phyloP scores from a whole-genome alignment of 1,140 invertebrate genomes.

The Agrilus planipennis region DNA sequence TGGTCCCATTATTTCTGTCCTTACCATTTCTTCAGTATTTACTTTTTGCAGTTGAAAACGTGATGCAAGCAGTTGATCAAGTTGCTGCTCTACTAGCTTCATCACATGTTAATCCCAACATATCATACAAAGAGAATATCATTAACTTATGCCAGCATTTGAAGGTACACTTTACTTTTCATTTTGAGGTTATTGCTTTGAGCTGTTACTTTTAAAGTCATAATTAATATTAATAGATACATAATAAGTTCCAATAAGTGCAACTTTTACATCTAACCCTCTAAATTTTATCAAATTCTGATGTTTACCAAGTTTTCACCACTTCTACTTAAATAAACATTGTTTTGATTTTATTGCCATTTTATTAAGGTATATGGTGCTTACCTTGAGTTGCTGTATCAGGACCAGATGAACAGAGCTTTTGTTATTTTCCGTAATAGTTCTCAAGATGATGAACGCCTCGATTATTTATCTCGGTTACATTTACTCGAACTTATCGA shows the following conservation, averaged over 20 bases:
- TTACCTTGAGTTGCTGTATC: slow-evolving; percentile 31
- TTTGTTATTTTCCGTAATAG: slow-evolving; percentile 79
- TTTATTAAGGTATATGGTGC: slow-evolving; percentile 31
- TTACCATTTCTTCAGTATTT: neutral
- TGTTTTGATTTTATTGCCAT: no score
- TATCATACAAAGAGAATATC: slow-evolving; percentile 26
- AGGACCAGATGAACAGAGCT: slow-evolving; percentile 53
- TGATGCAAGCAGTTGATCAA: slow-evolving; percentile 33
- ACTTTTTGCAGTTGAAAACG: slow-evolving; percentile 28
- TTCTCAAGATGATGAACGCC: slow-evolving; percentile 62
- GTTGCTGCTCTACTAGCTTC: slow-evolving; percentile 27
- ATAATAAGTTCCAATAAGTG: no score
- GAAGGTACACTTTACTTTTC: no score
- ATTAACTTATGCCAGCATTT: slow-evolving; percentile 32
- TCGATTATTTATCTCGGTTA: slow-evolving; percentile 68
- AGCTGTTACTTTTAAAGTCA: no score
- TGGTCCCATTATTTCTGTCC: neutral
- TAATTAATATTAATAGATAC: no score
- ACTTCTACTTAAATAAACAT: no score
- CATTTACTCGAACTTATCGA: slow-evolving; percentile 81
- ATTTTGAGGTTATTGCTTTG: no score
- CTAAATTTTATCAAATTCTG: no score
- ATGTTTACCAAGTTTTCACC: no score
- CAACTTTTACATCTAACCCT: no score
- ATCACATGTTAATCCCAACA: slow-evolving; percentile 18